phyloP scores from a whole-genome alignment of 2,888 invertebrate genomes.

The Fabriciana adippe region DNA sequence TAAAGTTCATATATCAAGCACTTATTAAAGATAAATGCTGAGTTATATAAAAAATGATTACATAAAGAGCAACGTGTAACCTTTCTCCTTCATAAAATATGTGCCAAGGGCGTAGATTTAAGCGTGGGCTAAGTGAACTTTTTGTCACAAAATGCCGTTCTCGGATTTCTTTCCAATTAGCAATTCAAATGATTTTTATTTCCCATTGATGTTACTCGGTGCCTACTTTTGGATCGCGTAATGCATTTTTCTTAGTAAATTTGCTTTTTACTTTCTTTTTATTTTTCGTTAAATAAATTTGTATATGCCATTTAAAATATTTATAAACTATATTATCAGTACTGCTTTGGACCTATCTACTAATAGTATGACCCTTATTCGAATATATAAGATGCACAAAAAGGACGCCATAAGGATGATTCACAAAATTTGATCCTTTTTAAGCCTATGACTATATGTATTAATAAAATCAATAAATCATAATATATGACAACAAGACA shows the following conservation, averaged over 20 bases:
- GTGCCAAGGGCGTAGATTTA: constrained; percentile 22
- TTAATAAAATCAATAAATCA: no score
- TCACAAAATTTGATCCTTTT: no score
- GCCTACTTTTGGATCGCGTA: neutral
- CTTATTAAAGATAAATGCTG: neutral
- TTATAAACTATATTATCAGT: no score
- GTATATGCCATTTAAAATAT: no score
- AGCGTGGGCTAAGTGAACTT: constrained; percentile 22
- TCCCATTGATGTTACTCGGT: constrained; percentile 33
- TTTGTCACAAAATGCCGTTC: constrained; percentile 41
- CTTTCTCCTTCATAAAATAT: constrained; percentile 14
- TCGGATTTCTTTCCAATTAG: constrained; percentile 52
- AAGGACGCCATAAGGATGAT: no score
- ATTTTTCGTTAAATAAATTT: neutral
- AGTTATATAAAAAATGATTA: neutral
- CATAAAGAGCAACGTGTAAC: neutral
- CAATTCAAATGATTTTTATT: constrained; percentile 57
- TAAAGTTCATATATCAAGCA: no score
- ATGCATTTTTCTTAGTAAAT: constrained; percentile 7
- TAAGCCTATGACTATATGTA: no score
- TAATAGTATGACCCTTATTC: no score
- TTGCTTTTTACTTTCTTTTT: neutral
- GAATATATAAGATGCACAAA: no score
- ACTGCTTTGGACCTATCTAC: no score
- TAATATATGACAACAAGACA: no score